Evolutionary conservation across 2,888 invertebrate species (phyloP), one percentile per base, ranked within the genome.

Genomic region (Lithophane ornitopus): DNA sequence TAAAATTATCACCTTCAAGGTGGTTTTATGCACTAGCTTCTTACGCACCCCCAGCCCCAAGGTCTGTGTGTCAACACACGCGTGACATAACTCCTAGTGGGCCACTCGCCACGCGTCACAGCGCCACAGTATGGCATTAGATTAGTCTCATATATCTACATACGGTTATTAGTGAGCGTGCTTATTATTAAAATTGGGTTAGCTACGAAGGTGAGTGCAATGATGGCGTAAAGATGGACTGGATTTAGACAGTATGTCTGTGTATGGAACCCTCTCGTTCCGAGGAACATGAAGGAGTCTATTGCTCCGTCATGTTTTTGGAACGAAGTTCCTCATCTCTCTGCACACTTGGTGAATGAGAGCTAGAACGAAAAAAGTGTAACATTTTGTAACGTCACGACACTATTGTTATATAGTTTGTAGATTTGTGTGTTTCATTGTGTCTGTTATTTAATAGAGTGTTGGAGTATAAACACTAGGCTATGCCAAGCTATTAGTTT

Each of bases 101-200:
- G 85, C 85, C 82, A 84, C 70, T 70, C 89, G 88, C 80, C 80
- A 90, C 86, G 90, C 82, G 70, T 68, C 81, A 66, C 63, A 72
- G 84, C 67, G 4, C 58, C 65, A 77, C 76, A 76, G 78, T 80
- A 73, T 88, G 75, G 59, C 78, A 88, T 88, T 87, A 88, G 22
- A 78, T 83, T 56, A 71, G 68, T 65, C 81, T 68, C n/a, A 28
- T 54, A 61, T 66, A 67, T 19, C 68, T 73, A 66, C 78, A 70
- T 70, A 39, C 63, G 39, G 80, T 85, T 78, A 82, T 84, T 82
- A 84, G 67, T 39, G 7, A 28, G 52, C 70, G 19, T 66, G 67
- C 75, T 80, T 80, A 85, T 86, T 85, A 82, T 39, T 46, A n/a
- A 58, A 87, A 87, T 85, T 80, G 61, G 82, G 82, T 67, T 75